Evolutionary conservation across 2,797 vertebrate genomes (phyloP).

Genomic region (Megalops cyprinoides): DNA sequence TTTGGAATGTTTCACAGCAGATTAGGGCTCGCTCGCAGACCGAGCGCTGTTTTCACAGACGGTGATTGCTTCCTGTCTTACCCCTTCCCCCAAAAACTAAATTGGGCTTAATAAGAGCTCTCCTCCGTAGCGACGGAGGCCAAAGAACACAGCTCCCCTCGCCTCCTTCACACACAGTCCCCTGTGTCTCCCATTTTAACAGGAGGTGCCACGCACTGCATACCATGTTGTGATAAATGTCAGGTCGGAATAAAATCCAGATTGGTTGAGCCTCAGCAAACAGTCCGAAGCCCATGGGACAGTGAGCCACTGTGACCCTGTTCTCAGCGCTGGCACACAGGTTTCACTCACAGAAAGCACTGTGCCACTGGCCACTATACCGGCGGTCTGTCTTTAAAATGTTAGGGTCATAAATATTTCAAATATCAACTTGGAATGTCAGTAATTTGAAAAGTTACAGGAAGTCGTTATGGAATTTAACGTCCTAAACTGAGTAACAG

Average conservation of each 20-base stretch:
- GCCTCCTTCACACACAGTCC: constrained; percentile 7
- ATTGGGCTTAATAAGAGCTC: constrained; percentile 44
- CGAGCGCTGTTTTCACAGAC: constrained; percentile 73
- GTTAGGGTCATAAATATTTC: neutral
- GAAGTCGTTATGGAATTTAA: neutral
- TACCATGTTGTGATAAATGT: constrained; percentile 71
- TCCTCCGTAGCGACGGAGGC: constrained; percentile 38
- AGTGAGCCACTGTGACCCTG: constrained; percentile 5
- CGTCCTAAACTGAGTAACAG: neutral
- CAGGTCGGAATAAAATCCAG: constrained; percentile 71
- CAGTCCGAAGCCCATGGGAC: neutral
- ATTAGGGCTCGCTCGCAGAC: constrained; percentile 74
- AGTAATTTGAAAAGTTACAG: neutral
- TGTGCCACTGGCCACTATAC: neutral
- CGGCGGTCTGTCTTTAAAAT: neutral
- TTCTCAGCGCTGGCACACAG: neutral
- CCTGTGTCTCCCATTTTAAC: neutral
- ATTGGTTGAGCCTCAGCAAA: constrained; percentile 54
- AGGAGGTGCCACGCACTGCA: constrained; percentile 51
- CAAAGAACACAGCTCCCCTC: neutral
- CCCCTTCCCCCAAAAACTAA: constrained; percentile 58
- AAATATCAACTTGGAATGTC: neutral
- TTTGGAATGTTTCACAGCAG: constrained; percentile 77
- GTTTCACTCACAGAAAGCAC: neutral
- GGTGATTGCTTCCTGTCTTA: constrained; percentile 82